These are phyloP conservation scores for Tenebrosternarchus preto DNA, from an alignment of 2,113 vertebrate species.

Conservation along the genomic window DNA sequence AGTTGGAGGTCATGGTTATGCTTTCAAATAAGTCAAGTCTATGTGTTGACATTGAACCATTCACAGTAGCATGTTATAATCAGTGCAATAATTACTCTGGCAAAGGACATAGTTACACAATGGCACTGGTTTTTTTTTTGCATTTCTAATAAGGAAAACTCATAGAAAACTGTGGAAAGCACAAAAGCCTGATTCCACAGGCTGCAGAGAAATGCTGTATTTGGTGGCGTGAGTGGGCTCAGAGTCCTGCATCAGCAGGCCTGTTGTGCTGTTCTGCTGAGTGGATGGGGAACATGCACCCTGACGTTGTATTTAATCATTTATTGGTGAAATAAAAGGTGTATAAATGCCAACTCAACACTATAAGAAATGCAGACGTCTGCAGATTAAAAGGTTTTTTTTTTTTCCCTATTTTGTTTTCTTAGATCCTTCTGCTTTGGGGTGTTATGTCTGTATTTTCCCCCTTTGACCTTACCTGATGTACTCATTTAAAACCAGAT, in stretches of 20 bases:
- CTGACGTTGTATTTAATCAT: constrained; percentile 57
- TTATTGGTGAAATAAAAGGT: constrained; percentile 51
- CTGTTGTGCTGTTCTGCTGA: constrained; percentile 66
- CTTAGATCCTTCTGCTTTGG: neutral
- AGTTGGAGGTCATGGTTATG: too few relatives aligned
- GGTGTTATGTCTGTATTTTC: neutral
- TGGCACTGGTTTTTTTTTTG: too few relatives aligned
- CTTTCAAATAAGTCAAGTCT: too few relatives aligned
- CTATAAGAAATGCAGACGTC: constrained; percentile 32
- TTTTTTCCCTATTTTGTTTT: neutral
- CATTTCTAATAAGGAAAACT: too few relatives aligned
- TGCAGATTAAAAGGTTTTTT: constrained; percentile 20
- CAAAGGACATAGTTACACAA: too few relatives aligned
- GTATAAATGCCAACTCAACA: constrained; percentile 50
- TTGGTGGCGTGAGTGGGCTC: constrained; percentile 31
- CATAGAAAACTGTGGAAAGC: too few relatives aligned
- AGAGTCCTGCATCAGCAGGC: constrained; percentile 60
- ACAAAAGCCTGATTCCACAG: too few relatives aligned
- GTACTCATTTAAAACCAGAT: constrained; percentile 5
- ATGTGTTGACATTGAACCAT: too few relatives aligned
- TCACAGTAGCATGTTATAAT: too few relatives aligned
- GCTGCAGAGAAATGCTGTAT: neutral
- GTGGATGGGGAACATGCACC: constrained; percentile 14
- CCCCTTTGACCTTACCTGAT: constrained; percentile 2
- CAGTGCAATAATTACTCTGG: too few relatives aligned